These are phyloP conservation scores for Dipodomys stephensi DNA, from an alignment of 2,113 vertebrate genomes.

Conservation along the genomic window DNA sequence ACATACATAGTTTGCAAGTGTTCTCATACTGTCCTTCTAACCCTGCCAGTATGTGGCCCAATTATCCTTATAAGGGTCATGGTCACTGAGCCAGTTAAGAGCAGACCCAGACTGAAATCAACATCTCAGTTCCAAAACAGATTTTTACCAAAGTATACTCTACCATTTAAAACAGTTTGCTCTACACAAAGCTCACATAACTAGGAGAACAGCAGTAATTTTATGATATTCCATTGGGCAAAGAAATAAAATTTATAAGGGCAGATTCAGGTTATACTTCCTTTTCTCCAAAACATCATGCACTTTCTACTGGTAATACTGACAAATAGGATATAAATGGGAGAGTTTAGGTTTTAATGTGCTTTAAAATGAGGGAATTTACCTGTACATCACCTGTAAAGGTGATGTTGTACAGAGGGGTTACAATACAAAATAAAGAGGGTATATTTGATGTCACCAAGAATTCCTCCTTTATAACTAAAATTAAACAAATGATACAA, in stretches of 20 bases:
- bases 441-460: neutral
- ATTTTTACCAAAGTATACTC: neutral
- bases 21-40: neutral
- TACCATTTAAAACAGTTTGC: conserved; percentile 2
- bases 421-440: neutral
- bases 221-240: neutral
- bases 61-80: neutral
- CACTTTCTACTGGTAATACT: neutral
- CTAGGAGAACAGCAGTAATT: neutral
- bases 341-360: neutral
- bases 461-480: neutral
- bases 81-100: neutral
- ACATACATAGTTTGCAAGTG: neutral
- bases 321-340: neutral
- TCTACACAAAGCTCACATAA: conserved; percentile 36
- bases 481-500: neutral
- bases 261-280: neutral
- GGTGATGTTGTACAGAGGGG: too few relatives aligned
- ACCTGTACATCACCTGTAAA: neutral
- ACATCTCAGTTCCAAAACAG: neutral
- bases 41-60: accelerated
- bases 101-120: neutral
- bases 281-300: neutral
- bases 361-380: neutral
- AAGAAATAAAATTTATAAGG: neutral